Evolutionary conservation across 2,113 vertebrate genomes (phyloP).

Genomic region (Catharus minimus): DNA sequence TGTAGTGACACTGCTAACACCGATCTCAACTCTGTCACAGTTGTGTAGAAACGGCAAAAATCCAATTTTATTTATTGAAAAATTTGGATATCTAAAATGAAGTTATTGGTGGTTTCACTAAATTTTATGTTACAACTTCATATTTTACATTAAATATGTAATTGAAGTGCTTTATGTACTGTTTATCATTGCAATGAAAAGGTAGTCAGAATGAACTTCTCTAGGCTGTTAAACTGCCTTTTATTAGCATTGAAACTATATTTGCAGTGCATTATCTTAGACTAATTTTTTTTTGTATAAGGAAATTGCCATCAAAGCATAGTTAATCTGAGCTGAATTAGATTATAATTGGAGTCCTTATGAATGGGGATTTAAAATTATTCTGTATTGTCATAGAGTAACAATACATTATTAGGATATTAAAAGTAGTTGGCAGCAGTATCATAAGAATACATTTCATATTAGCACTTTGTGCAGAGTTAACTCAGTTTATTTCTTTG

Average conservation of each 20-base stretch:
- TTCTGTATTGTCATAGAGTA: constrained; percentile 61
- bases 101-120: constrained; percentile 51
- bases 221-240: constrained; percentile 67
- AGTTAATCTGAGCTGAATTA: constrained; percentile 77
- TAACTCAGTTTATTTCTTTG: neutral
- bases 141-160: constrained; percentile 63
- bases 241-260: constrained; percentile 73
- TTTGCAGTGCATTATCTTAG: constrained; percentile 72
- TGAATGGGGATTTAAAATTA: constrained; percentile 72
- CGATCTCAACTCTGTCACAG: constrained; percentile 45
- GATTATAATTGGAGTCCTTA: constrained; percentile 76
- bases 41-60: constrained; percentile 35
- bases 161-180: constrained; percentile 61
- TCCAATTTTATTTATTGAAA: constrained; percentile 59
- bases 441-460: neutral
- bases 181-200: constrained; percentile 71
- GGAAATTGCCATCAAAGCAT: constrained; percentile 71
- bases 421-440: constrained; percentile 44
- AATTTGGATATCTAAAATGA: constrained; percentile 36
- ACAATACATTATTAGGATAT: constrained; percentile 41
- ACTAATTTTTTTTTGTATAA: constrained; percentile 73
- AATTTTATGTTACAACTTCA: constrained; percentile 52
- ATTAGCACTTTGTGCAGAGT: neutral
- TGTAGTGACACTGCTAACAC: constrained; percentile 35
- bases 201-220: constrained; percentile 69